Percentiles rank a stretch among this genome's conserved stretches.
Evolutionary conservation across 2,888 invertebrate genomes (phyloP).

Genomic region (Coremacera marginata): DNA sequence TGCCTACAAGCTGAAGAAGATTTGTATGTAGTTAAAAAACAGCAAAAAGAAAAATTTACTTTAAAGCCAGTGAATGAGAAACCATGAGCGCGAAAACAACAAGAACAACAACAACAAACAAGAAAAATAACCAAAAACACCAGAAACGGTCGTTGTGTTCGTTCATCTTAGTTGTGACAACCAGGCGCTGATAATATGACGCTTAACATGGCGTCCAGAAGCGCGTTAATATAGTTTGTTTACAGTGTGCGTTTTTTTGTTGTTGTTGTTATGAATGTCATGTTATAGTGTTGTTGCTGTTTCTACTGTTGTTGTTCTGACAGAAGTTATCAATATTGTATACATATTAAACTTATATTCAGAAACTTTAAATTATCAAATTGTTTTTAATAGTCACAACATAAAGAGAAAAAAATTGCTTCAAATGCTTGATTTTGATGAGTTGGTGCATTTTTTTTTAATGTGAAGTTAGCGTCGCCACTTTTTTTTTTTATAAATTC

Average conservation of each 20-base stretch:
- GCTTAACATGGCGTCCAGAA: background rate
- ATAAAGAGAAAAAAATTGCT: no score
- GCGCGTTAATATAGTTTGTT: background rate
- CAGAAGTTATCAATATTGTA: no score
- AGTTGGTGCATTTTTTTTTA: no score
- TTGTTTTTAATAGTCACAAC: no score
- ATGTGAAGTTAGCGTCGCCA: no score
- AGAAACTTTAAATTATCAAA: no score
- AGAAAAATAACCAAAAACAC: background rate
- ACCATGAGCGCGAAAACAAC: background rate
- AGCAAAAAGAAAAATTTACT: background rate
- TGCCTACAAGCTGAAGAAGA: background rate
- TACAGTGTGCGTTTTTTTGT: background rate
- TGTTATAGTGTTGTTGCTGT: slow-evolving; percentile 1
- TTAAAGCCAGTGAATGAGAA: background rate
- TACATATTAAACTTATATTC: no score
- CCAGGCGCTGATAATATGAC: background rate
- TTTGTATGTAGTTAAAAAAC: background rate
- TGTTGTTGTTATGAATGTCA: slow-evolving; percentile 8
- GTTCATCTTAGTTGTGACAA: background rate
- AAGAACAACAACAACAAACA: slow-evolving; percentile 2
- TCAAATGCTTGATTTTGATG: no score
- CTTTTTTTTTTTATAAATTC: no score
- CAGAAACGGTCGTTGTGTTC: background rate
- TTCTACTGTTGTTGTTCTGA: background rate